Percentiles rank a stretch among this genome's conserved stretches.
These are phyloP conservation scores for Zaprionus kolodkinae DNA, from an alignment of 1,140 invertebrate genomes.

Conservation along the genomic window DNA sequence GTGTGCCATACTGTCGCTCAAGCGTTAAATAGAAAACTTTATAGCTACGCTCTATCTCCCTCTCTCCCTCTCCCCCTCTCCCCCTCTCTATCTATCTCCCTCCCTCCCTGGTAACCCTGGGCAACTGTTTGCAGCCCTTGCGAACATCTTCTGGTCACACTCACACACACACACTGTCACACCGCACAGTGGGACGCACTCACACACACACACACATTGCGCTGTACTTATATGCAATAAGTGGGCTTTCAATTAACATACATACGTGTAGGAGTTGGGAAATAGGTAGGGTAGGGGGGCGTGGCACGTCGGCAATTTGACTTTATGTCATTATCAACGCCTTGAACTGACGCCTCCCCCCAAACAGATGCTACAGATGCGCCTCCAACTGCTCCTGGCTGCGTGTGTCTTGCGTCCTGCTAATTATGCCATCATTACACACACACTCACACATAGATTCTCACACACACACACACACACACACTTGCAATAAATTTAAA, in stretches of 20 bases:
- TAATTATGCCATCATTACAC: conserved; percentile 80
- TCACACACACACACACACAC: conserved; percentile 15
- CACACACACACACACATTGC: conserved; percentile 12
- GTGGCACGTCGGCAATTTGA: conserved; percentile 60
- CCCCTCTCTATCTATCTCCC: not conserved
- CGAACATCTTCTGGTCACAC: conserved; percentile 35
- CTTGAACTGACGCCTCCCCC: conserved; percentile 40
- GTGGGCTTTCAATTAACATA: conserved; percentile 79
- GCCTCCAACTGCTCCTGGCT: too few relatives aligned
- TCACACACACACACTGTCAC: not conserved
- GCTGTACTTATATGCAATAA: conserved; percentile 65
- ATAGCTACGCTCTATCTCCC: conserved; percentile 45
- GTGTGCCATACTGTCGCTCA: conserved; percentile 50
- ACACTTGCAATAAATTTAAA: conserved; percentile 71
- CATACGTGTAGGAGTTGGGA: conserved; percentile 6
- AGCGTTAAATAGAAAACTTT: conserved; percentile 81
- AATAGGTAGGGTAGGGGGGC: not conserved
- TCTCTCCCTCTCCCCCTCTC: too few relatives aligned
- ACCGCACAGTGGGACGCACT: conserved; percentile 6
- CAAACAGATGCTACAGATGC: too few relatives aligned
- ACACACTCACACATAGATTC: conserved; percentile 16
- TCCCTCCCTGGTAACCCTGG: conserved; percentile 26
- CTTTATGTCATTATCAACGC: conserved; percentile 76
- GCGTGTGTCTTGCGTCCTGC: conserved; percentile 33
- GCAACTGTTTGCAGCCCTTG: conserved; percentile 21